Conservation (phyloP, 2,888 invertebrate genomes). For the Harpalus rufipes region DNA sequence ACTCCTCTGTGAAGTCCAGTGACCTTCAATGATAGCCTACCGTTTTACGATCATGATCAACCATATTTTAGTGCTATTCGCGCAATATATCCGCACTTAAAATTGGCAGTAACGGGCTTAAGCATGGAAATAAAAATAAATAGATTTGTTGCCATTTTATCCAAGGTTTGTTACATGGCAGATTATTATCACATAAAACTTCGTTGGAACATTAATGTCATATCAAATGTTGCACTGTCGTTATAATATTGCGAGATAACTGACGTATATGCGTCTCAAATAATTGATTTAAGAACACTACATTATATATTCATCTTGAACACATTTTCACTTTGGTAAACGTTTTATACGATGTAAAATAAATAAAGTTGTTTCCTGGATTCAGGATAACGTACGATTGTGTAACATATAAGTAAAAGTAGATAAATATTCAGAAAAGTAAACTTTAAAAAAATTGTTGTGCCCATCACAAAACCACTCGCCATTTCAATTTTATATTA, state of each 20-base stretch:
- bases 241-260: constrained; percentile 62
- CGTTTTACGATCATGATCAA: constrained; percentile 65
- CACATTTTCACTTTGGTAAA: background rate
- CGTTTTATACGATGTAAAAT: too few species aligned
- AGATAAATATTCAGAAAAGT: too few species aligned
- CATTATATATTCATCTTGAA: background rate
- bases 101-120: constrained; percentile 64
- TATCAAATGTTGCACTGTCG: constrained; percentile 66
- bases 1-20: constrained; percentile 50
- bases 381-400: too few species aligned
- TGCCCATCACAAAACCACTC: too few species aligned
- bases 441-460: too few species aligned
- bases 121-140: constrained; percentile 61
- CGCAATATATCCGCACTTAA: constrained; percentile 66
- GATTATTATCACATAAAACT: constrained; percentile 66
- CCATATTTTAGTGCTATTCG: constrained; percentile 63
- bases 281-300: constrained; percentile 60
- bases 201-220: constrained; percentile 55
- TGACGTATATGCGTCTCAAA: constrained; percentile 31
- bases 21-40: constrained; percentile 63
- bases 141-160: constrained; percentile 62
- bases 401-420: too few species aligned
- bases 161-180: constrained; percentile 63
- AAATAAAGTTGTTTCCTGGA: too few species aligned
- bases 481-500: too few species aligned